phyloP scores from a whole-genome alignment of 2,888 invertebrate species.

The Volucella inflata region DNA sequence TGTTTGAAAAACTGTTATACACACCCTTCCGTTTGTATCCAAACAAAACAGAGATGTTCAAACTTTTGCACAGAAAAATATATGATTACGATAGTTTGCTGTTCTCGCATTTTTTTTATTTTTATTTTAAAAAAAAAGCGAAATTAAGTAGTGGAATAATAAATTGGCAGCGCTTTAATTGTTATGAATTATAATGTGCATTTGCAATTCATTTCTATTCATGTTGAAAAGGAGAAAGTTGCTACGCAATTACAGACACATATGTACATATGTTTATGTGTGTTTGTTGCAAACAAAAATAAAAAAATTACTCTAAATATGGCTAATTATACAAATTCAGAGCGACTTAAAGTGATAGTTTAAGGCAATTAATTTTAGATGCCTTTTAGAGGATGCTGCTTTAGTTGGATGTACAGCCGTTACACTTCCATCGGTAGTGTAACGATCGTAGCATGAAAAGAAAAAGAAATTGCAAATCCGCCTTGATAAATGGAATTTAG shows the following conservation, averaged over 20 bases:
- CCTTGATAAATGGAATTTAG: too few species aligned
- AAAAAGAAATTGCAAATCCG: not conserved
- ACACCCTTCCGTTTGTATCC: not conserved
- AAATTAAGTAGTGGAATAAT: slow-evolving; percentile 30
- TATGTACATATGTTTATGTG: slow-evolving; percentile 13
- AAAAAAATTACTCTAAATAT: slow-evolving; percentile 30
- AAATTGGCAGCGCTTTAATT: slow-evolving; percentile 50
- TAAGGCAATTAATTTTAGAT: slow-evolving; percentile 14
- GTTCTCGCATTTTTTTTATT: slow-evolving; percentile 16
- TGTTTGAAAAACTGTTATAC: slow-evolving; percentile 63
- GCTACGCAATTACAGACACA: slow-evolving; percentile 32
- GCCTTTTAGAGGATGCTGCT: not conserved
- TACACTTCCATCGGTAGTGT: not conserved
- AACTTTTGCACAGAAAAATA: slow-evolving; percentile 47
- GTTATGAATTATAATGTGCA: slow-evolving; percentile 48
- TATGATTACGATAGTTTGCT: not conserved
- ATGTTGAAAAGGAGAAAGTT: slow-evolving; percentile 58
- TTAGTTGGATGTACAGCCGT: not conserved
- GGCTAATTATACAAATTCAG: slow-evolving; percentile 46
- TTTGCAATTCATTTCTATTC: slow-evolving; percentile 50
- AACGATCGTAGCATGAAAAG: not conserved
- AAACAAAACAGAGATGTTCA: slow-evolving; percentile 30
- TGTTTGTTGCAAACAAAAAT: not conserved
- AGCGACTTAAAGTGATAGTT: slow-evolving; percentile 7
- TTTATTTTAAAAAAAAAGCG: not conserved